phyloP scores from a whole-genome alignment of 1,140 invertebrate species.

The Aphidius ervi region DNA sequence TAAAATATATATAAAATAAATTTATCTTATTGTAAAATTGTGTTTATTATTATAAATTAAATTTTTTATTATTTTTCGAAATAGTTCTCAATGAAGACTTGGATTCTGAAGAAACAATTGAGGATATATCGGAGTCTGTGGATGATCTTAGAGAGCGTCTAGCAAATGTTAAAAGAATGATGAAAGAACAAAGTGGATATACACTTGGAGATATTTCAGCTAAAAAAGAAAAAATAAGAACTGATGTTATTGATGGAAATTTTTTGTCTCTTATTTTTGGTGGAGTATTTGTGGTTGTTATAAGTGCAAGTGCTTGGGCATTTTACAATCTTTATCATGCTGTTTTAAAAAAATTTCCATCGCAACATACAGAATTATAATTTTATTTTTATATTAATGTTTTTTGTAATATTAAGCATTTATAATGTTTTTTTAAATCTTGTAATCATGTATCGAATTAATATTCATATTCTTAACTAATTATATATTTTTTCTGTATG shows the following conservation, averaged over 20 bases:
- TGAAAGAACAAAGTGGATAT: conserved; percentile 64
- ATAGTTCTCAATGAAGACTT: conserved; percentile 28
- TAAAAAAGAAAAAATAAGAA: conserved; percentile 50
- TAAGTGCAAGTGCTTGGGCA: conserved; percentile 74
- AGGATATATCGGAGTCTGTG: conserved; percentile 68
- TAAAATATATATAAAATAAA: conserved; percentile 11
- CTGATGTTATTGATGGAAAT: conserved; percentile 72
- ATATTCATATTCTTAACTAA: too few species aligned
- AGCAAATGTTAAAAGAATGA: conserved; percentile 72
- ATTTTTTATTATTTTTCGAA: background rate
- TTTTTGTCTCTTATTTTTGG: conserved; percentile 76
- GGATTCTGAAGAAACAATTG: conserved; percentile 40
- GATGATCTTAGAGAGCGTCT: conserved; percentile 72
- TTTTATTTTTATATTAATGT: too few species aligned
- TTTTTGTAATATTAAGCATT: too few species aligned
- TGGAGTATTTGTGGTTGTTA: conserved; percentile 68
- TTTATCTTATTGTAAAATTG: background rate
- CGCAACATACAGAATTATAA: conserved; percentile 72
- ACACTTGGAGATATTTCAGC: conserved; percentile 49
- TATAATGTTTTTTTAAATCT: too few species aligned
- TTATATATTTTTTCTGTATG: too few species aligned
- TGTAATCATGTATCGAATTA: too few species aligned
- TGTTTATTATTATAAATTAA: background rate
- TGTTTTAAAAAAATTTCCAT: conserved; percentile 74
- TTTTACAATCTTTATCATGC: conserved; percentile 80